phyloP scores from a whole-genome alignment of 2,113 vertebrate species.

The Notiomystis cincta region DNA sequence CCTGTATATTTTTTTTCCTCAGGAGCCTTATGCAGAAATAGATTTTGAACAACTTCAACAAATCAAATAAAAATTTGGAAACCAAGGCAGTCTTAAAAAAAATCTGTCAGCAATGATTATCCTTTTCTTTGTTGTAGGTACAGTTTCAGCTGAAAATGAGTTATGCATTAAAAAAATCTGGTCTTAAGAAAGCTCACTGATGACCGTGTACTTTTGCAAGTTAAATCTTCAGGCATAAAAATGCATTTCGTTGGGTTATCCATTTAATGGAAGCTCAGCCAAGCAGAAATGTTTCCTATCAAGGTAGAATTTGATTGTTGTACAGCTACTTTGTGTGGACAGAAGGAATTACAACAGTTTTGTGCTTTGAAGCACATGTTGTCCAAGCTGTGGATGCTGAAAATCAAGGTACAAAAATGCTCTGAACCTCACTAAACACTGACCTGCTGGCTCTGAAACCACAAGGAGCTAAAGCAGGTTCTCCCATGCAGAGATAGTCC shows the following conservation, averaged over 20 bases:
- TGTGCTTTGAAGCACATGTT: not conserved
- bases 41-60: not conserved
- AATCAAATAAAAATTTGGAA: not conserved
- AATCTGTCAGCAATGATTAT: not conserved
- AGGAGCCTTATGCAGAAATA: not conserved
- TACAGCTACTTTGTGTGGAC: not conserved
- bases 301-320: not conserved
- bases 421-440: not conserved
- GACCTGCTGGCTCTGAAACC: not conserved
- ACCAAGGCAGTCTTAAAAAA: not conserved
- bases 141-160: not conserved
- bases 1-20: not conserved
- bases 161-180: not conserved
- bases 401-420: not conserved
- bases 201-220: not conserved
- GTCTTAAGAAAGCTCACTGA: not conserved
- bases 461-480: not conserved
- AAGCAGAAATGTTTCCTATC: not conserved
- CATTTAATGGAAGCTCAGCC: not conserved
- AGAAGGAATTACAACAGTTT: rapidly evolving
- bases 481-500: not conserved
- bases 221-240: not conserved
- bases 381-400: not conserved
- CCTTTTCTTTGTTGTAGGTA: not conserved
- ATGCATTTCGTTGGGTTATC: not conserved